Conservation (phyloP, 2,888 invertebrate genomes). For the Osedax frankpressi region DNA sequence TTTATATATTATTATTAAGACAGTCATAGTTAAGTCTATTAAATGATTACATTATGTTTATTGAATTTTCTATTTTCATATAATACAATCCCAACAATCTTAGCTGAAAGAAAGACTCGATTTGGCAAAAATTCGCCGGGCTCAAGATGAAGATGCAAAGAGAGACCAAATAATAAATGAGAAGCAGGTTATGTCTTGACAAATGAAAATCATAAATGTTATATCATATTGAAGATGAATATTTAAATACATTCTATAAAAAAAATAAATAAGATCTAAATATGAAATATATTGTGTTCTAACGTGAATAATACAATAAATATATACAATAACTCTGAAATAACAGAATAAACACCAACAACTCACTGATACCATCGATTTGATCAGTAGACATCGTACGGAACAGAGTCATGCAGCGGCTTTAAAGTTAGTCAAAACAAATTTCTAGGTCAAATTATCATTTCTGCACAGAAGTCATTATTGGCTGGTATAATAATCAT, state of each 20-base stretch:
- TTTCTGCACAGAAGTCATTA: too few relatives aligned
- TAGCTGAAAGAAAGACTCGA: background rate
- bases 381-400: constrained; percentile 39
- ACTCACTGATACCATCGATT: constrained; percentile 40
- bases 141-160: constrained; percentile 36
- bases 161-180: constrained; percentile 40
- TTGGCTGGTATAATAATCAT: too few relatives aligned
- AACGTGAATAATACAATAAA: background rate
- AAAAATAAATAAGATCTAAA: background rate
- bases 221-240: too few relatives aligned
- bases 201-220: background rate
- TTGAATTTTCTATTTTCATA: too few relatives aligned
- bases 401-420: constrained; percentile 40
- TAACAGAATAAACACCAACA: constrained; percentile 40
- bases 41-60: too few relatives aligned
- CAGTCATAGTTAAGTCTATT: too few relatives aligned
- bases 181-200: constrained; percentile 35
- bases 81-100: too few relatives aligned
- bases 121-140: background rate
- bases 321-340: too few relatives aligned
- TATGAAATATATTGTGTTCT: background rate
- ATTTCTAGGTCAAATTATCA: too few relatives aligned
- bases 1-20: too few relatives aligned
- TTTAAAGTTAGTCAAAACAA: constrained; percentile 31
- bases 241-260: too few relatives aligned